phyloP scores from a whole-genome alignment of 1,140 invertebrate genomes.

The Myzus persicae region DNA sequence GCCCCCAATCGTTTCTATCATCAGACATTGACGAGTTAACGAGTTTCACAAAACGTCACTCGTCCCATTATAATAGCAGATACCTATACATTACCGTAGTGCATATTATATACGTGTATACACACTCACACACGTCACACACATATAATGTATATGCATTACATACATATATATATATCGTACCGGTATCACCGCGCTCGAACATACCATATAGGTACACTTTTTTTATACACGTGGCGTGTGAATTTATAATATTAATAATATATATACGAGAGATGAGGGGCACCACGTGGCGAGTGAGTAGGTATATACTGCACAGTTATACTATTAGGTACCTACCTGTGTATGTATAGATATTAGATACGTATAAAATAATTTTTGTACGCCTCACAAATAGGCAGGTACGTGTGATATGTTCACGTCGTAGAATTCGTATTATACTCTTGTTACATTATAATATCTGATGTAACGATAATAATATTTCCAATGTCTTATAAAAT shows the following conservation, averaged over 20 bases:
- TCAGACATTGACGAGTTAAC: constrained; percentile 23
- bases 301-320: too few relatives aligned
- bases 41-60: constrained; percentile 24
- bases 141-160: too few relatives aligned
- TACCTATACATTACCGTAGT: neutral
- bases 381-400: neutral
- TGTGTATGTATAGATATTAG: too few relatives aligned
- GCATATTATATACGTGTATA: neutral
- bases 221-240: neutral
- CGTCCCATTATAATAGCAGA: neutral
- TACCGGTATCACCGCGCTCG: neutral
- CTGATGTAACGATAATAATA: neutral
- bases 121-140: too few relatives aligned
- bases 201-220: neutral
- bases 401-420: neutral
- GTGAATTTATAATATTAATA: neutral
- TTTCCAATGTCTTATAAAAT: neutral
- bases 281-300: neutral
- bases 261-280: neutral
- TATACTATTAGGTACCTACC: too few relatives aligned
- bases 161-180: neutral
- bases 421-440: neutral
- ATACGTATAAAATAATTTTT: neutral
- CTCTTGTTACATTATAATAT: neutral
- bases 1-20: neutral